These are phyloP conservation scores for Luscinia megarhynchos DNA, from an alignment of 2,797 vertebrate species.

Conservation along the genomic window DNA sequence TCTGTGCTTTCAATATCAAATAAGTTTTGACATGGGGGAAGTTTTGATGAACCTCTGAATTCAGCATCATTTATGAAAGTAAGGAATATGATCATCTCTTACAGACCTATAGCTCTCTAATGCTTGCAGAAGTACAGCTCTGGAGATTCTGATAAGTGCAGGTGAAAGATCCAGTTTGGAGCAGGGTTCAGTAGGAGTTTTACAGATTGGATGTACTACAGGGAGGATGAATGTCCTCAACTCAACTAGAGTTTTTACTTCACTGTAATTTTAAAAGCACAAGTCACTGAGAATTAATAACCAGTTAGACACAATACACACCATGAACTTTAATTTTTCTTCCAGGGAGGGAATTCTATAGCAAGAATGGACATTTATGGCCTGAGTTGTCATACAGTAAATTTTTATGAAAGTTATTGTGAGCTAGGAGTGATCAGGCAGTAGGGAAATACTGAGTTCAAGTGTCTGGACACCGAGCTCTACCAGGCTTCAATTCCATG, in stretches of 20 bases:
- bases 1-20: neutral
- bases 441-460: neutral
- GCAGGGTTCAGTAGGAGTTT: neutral
- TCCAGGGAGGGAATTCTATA: neutral
- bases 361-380: neutral
- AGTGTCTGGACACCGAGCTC: neutral
- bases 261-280: neutral
- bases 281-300: neutral
- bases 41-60: neutral
- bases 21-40: neutral
- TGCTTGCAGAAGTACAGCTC: neutral
- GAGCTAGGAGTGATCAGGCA: neutral
- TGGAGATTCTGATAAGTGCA: neutral
- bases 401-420: neutral
- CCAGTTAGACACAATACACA: neutral
- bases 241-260: neutral
- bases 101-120: neutral
- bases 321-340: neutral
- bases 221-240: neutral
- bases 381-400: neutral
- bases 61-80: neutral
- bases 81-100: neutral
- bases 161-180: neutral
- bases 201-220: neutral
- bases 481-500: neutral